Evolutionary conservation across 2,113 vertebrate genomes (phyloP), one percentile per base, ranked within the genome.

Genomic region (rat (Rattus norvegicus)): DNA sequence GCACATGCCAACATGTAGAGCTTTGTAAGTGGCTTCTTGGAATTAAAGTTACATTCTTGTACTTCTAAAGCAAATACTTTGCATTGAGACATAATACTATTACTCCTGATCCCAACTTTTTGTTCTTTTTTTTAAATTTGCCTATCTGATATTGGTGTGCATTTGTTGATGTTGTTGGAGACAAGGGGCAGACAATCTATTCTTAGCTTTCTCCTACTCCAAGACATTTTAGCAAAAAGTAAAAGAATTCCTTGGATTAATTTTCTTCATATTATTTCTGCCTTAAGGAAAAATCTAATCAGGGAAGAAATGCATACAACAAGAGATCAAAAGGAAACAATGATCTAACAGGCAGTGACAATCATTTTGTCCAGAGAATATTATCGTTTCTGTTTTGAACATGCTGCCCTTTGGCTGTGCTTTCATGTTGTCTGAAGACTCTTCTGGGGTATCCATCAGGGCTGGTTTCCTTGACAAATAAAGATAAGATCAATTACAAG

Each of bases 311-410:
- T 33, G 4, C 3, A 36, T 79, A 24, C 16, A 76, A 47, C 4
- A 33, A 92, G 33, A 93, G 67, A 92, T 4, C 13, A 30, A 86
- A 52, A 1, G 24, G 69, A 47, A 49, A 90, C 76, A 90, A 95
- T 81, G 28, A 61, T 5, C 1, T 61, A 92, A 52, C 10, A 85
- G 43, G 90, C 3, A 12, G 26, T 43, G 61, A n/a, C 26, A 85
- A 65, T 92, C 28, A 54, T 92, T 94, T 93, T 92, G 56, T 30
- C 33, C 76, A 20, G 33, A 76, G 91, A 88, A 92, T 93, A 94
- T 89, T 91, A 90, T 69, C 43, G 87, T 16, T 67, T 96, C 95
- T 96, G 69, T 92, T 95, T 96, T 94, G 94, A 96, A 90, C 80
- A 93, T 28, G 8, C 30, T 92, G 63, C 12, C 79, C 75, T 97